These are phyloP conservation scores for Centropyge bicolor DNA, from an alignment of 2,797 vertebrate species.

Conservation along the genomic window DNA sequence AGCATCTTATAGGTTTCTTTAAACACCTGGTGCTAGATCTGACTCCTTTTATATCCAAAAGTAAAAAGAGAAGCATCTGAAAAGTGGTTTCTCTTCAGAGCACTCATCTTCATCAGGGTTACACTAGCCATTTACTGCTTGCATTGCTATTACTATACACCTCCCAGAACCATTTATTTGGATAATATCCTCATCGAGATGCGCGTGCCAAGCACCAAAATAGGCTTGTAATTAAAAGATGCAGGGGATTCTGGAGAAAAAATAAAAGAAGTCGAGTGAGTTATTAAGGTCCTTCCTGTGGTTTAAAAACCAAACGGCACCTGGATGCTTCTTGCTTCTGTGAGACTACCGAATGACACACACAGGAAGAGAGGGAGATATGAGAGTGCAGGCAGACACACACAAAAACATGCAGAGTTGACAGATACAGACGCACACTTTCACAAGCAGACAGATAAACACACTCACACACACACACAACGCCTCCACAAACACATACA, in stretches of 20 bases:
- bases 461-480: slow-evolving; percentile 35
- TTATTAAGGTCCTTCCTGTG: slow-evolving; percentile 70
- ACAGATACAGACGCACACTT: slow-evolving; percentile 31
- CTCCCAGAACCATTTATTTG: slow-evolving; percentile 67
- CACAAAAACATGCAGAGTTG: slow-evolving; percentile 22
- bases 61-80: slow-evolving; percentile 40
- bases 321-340: slow-evolving; percentile 45
- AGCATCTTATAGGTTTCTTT: slow-evolving; percentile 38
- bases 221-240: slow-evolving; percentile 81
- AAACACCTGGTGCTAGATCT: slow-evolving; percentile 37
- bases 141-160: slow-evolving; percentile 56
- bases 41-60: slow-evolving; percentile 28
- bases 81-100: slow-evolving; percentile 44
- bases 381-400: slow-evolving; percentile 15
- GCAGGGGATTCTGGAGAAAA: slow-evolving; percentile 56
- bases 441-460: slow-evolving; percentile 9
- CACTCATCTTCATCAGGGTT: slow-evolving; percentile 44
- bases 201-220: slow-evolving; percentile 57
- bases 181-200: slow-evolving; percentile 68
- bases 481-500: slow-evolving; percentile 53
- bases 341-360: slow-evolving; percentile 20
- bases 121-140: slow-evolving; percentile 38
- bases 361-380: slow-evolving; percentile 11
- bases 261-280: slow-evolving; percentile 36
- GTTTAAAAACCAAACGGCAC: slow-evolving; percentile 60